Evolutionary conservation across 2,797 vertebrate species (phyloP), one percentile per base, ranked within the genome.

Genomic region (Chloroceryle amazona): DNA sequence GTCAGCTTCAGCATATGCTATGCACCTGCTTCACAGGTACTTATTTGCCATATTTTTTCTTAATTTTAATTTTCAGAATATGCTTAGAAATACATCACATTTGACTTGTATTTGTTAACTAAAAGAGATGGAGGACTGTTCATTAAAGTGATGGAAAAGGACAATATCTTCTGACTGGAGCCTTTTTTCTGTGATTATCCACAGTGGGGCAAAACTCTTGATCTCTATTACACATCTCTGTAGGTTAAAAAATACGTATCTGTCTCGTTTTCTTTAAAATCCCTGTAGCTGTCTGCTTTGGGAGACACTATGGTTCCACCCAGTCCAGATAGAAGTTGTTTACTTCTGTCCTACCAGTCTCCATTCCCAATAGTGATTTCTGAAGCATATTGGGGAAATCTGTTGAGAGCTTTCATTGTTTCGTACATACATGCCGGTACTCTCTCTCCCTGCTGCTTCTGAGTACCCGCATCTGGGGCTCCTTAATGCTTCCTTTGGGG

Each of bases 361-460:
- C 42, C 23, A 47, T 81, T 47, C 25, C 78, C 58, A n/a, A 72
- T 55, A 91, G 66, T 1, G 3, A 55, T 94, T 94, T 93, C 89
- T 94, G 73, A 83, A 94, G 10, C 81, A 79, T 94, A 84, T 31
- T 95, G 80, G 41, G 71, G 67, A 93, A 95, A 93, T 90, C 82
- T 95, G 76, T 81, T 93, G 83, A 91, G 74, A 82, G 42, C 67
- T 93, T 63, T 88, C 73, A 75, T 12, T 16, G 5, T 89, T 90
- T 86, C 63, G 16, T 86, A 39, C 35, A 70, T 55, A 6, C 1
- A 2, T 93, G 87, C 62, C 46, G 51, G 17, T 81, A 87, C 51
- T 82, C 22, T 79, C 54, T 82, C 54, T 86, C 10, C 14, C 3
- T 65, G 5, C 80, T 91, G 35, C 57, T 93, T 94, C 55, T 55